Percentiles rank a stretch among this genome's conserved stretches.
Evolutionary conservation across 1,140 invertebrate species (phyloP).

Genomic region (Hermetia illucens): DNA sequence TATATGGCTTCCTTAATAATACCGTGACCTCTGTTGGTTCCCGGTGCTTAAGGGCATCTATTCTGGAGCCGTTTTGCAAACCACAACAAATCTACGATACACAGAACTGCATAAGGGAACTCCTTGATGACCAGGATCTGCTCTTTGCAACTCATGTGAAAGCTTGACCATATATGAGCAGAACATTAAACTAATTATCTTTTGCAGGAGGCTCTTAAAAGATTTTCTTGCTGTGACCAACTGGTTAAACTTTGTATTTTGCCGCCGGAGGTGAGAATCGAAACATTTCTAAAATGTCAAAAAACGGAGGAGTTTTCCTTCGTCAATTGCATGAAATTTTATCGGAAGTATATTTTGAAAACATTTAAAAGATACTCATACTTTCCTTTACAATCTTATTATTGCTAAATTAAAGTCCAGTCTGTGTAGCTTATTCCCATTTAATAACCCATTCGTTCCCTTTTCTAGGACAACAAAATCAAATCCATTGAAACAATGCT

Average conservation of each 20-base stretch:
- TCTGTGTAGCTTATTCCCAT: too few species aligned
- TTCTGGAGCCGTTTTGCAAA: conserved; percentile 67
- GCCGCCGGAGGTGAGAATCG: not conserved
- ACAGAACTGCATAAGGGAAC: conserved; percentile 57
- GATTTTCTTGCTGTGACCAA: not conserved
- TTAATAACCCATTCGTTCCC: too few species aligned
- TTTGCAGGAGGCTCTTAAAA: not conserved
- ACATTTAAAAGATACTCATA: too few species aligned
- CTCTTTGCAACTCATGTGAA: conserved; percentile 30
- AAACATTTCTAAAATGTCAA: not conserved
- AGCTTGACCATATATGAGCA: not conserved
- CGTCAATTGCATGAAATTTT: not conserved
- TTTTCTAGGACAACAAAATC: conserved; percentile 35
- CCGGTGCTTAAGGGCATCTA: conserved; percentile 56
- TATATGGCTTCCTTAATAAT: conserved; percentile 62
- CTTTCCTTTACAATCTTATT: too few species aligned
- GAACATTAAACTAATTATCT: not conserved
- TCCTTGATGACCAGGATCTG: conserved; percentile 48
- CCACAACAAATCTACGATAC: conserved; percentile 47
- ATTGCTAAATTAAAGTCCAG: too few species aligned
- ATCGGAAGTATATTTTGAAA: too few species aligned
- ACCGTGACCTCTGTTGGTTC: conserved; percentile 66
- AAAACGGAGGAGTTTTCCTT: not conserved
- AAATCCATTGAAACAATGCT: conserved; percentile 56
- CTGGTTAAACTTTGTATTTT: not conserved